Evolutionary conservation across 2,888 invertebrate genomes (phyloP).

Genomic region (Melanostoma scalare): DNA sequence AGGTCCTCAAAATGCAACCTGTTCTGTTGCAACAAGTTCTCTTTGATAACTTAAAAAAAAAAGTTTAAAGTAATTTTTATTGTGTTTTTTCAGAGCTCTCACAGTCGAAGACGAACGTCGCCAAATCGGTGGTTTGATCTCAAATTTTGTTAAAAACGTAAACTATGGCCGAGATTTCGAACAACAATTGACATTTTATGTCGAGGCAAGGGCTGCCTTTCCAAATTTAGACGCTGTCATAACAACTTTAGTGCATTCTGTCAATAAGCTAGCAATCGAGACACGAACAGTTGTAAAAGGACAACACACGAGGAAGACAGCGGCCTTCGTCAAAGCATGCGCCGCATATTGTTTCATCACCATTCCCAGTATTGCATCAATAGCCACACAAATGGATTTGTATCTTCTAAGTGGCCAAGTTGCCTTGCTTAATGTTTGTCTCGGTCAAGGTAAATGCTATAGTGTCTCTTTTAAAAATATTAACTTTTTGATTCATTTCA

Average conservation of each 20-base stretch:
- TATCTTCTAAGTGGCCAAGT: constrained; percentile 94
- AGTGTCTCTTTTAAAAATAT: background rate
- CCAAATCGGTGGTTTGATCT: constrained; percentile 92
- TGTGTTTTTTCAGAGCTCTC: constrained; percentile 86
- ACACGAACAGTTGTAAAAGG: constrained; percentile 87
- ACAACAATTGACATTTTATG: constrained; percentile 95
- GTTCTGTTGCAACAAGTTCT: too few relatives aligned
- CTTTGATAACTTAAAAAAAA: too few relatives aligned
- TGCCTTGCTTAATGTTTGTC: constrained; percentile 93
- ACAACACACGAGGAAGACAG: constrained; percentile 90
- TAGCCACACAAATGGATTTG: constrained; percentile 90
- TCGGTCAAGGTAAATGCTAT: constrained; percentile 89
- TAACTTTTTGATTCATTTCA: constrained; percentile 80
- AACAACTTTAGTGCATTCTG: constrained; percentile 92
- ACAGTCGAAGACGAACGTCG: constrained; percentile 96
- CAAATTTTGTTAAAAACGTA: constrained; percentile 90
- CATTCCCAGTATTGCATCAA: constrained; percentile 94
- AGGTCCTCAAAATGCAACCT: too few relatives aligned
- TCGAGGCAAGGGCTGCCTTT: constrained; percentile 94
- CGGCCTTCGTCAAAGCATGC: constrained; percentile 95
- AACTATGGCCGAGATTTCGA: constrained; percentile 94
- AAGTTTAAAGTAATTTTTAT: background rate
- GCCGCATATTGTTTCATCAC: constrained; percentile 98
- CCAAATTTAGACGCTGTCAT: constrained; percentile 95
- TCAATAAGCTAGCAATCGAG: constrained; percentile 90